Percentiles rank a stretch among this genome's conserved stretches.
These are phyloP conservation scores for Bovichtus variegatus DNA, from an alignment of 2,797 vertebrate genomes.

Conservation along the genomic window DNA sequence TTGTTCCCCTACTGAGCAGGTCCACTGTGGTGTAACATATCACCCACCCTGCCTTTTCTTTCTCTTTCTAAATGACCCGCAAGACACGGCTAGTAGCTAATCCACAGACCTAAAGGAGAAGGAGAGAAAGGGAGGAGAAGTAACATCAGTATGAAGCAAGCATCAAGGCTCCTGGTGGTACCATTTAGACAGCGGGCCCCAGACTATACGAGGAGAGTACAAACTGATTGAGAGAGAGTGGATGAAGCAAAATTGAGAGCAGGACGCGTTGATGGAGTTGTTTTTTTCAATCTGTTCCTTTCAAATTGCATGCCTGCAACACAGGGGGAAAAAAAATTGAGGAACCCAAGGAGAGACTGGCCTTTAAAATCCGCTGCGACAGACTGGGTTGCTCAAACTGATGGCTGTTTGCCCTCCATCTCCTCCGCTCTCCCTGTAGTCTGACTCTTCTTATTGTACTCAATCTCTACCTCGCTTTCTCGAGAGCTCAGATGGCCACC, in stretches of 20 bases:
- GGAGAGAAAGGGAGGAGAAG: background rate
- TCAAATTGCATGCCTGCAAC: constrained; percentile 39
- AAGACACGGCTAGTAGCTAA: constrained; percentile 60
- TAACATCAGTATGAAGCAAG: constrained; percentile 60
- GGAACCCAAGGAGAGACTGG: constrained; percentile 55
- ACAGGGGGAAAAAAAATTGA: constrained; percentile 20
- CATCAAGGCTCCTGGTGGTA: constrained; percentile 65
- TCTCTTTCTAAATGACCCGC: constrained; percentile 57
- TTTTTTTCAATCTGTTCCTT: constrained; percentile 32
- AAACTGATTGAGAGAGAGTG: constrained; percentile 74
- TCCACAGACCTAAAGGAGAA: constrained; percentile 37
- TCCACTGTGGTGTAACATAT: constrained; percentile 62
- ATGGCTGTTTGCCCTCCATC: constrained; percentile 64
- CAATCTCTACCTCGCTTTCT: constrained; percentile 55
- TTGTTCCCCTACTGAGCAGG: constrained; percentile 62
- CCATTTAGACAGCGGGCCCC: constrained; percentile 79
- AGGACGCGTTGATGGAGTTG: constrained; percentile 36
- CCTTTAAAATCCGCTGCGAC: constrained; percentile 67
- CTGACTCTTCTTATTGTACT: constrained; percentile 64
- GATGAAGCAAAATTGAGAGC: constrained; percentile 62
- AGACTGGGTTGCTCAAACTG: constrained; percentile 58
- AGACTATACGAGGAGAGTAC: constrained; percentile 66
- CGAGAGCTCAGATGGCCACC: constrained; percentile 74
- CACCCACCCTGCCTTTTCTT: constrained; percentile 43
- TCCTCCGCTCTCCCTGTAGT: constrained; percentile 51